These are phyloP conservation scores for Melipona beecheii DNA, from an alignment of 2,888 invertebrate genomes.

Conservation along the genomic window DNA sequence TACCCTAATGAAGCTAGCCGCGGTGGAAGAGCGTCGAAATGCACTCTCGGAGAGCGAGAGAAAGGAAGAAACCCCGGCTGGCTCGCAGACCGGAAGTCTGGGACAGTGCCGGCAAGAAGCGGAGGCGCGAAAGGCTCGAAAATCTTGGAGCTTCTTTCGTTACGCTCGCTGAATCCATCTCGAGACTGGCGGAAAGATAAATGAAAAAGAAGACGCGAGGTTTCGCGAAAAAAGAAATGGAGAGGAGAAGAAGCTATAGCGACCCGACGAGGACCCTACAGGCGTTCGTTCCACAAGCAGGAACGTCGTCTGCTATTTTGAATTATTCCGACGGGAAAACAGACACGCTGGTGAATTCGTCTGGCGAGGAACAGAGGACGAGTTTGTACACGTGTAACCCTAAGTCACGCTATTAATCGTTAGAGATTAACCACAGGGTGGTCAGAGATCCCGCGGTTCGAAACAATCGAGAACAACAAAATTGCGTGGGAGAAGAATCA, in stretches of 20 bases:
- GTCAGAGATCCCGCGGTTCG: too few species aligned
- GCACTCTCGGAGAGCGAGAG: not conserved
- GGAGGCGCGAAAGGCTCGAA: slow-evolving; percentile 36
- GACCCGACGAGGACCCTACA: not conserved
- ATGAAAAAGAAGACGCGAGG: slow-evolving; percentile 23
- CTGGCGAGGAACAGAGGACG: not conserved
- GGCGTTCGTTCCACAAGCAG: not conserved
- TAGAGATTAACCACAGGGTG: too few species aligned
- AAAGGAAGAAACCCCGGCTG: not conserved
- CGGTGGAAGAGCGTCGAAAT: not conserved
- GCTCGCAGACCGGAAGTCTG: slow-evolving; percentile 13
- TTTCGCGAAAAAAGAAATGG: not conserved
- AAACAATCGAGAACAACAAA: too few species aligned
- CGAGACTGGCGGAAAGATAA: slow-evolving; percentile 22
- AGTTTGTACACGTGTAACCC: too few species aligned
- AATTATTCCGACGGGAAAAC: not conserved
- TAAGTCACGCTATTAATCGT: not conserved
- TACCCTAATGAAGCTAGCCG: slow-evolving; percentile 13
- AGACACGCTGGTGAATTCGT: not conserved
- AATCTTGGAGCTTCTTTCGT: slow-evolving; percentile 30
- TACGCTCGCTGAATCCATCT: slow-evolving; percentile 29
- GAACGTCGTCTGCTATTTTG: not conserved
- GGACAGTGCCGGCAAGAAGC: slow-evolving; percentile 9
- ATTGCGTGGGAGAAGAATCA: too few species aligned
- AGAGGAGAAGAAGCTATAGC: not conserved